Evolutionary conservation across 2,113 vertebrate genomes (phyloP).

Genomic region (Scomber colias): DNA sequence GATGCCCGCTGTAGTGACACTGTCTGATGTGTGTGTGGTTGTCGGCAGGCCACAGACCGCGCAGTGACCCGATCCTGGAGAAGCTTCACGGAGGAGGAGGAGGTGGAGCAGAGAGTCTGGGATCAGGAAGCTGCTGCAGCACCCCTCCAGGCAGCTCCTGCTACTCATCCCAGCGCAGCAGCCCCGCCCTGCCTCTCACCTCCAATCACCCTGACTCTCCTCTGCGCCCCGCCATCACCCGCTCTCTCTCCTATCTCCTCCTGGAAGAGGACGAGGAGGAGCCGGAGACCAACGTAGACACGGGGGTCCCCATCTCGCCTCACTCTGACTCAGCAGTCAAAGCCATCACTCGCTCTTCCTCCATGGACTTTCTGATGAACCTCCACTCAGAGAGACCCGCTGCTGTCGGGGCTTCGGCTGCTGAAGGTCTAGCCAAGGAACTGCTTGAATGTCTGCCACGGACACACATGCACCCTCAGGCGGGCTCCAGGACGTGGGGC

Average conservation of each 20-base stretch:
- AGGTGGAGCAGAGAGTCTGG: conserved; percentile 43
- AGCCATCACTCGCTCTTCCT: conserved; percentile 53
- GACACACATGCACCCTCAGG: neutral
- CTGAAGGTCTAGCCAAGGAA: conserved; percentile 70
- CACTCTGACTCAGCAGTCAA: conserved; percentile 15
- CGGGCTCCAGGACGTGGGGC: conserved; percentile 39
- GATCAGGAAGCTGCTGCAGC: conserved; percentile 55
- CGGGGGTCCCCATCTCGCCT: conserved; percentile 77
- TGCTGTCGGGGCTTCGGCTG: conserved; percentile 62
- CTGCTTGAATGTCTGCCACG: conserved; percentile 63
- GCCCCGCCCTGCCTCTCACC: conserved; percentile 40
- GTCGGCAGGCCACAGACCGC: conserved; percentile 37
- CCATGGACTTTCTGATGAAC: conserved; percentile 52
- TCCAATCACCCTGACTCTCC: conserved; percentile 55
- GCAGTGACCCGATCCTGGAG: conserved; percentile 58
- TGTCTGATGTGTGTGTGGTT: neutral
- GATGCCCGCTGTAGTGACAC: neutral
- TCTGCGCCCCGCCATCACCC: conserved; percentile 37
- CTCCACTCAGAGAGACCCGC: conserved; percentile 53
- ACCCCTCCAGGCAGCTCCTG: conserved; percentile 75
- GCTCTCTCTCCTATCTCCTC: conserved; percentile 44
- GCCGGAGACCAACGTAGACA: conserved; percentile 91
- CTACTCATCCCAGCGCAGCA: conserved; percentile 65
- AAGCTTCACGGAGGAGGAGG: conserved; percentile 51
- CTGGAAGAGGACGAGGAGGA: conserved; percentile 75